phyloP scores from a whole-genome alignment of 2,797 vertebrate species.

The Phrynocephalus vlangalii region DNA sequence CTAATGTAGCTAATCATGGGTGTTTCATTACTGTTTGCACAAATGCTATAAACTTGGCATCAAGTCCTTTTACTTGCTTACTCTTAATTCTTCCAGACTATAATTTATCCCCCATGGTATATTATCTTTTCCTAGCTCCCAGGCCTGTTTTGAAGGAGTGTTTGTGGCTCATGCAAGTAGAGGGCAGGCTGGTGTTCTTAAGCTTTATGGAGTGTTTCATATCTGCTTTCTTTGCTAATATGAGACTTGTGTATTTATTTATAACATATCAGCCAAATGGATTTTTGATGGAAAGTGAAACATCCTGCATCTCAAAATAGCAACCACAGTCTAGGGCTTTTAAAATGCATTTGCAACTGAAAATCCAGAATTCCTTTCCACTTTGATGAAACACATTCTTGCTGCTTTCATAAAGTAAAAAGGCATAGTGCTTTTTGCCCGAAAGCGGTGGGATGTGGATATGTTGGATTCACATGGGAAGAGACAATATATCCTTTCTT shows the following conservation, averaged over 20 bases:
- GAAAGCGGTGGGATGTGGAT: neutral
- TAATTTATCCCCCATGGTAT: constrained; percentile 46
- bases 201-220: constrained; percentile 55
- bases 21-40: constrained; percentile 30
- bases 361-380: constrained; percentile 48
- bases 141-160: constrained; percentile 63
- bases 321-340: accelerated
- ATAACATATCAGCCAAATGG: neutral
- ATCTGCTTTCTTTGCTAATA: constrained; percentile 32
- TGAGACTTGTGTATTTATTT: neutral
- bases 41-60: constrained; percentile 47
- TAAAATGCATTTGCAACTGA: constrained; percentile 5
- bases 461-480: constrained; percentile 29
- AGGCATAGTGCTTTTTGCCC: neutral
- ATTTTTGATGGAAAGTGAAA: neutral
- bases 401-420: neutral
- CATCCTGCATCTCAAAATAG: constrained; percentile 27
- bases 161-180: constrained; percentile 24
- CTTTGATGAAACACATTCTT: constrained; percentile 20
- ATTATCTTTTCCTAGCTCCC: constrained; percentile 50
- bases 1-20: neutral
- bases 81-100: constrained; percentile 36
- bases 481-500: neutral
- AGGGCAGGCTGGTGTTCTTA: constrained; percentile 40
- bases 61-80: constrained; percentile 26